Conservation (phyloP, 1,140 invertebrate species). For the Drosophila teissieri region DNA sequence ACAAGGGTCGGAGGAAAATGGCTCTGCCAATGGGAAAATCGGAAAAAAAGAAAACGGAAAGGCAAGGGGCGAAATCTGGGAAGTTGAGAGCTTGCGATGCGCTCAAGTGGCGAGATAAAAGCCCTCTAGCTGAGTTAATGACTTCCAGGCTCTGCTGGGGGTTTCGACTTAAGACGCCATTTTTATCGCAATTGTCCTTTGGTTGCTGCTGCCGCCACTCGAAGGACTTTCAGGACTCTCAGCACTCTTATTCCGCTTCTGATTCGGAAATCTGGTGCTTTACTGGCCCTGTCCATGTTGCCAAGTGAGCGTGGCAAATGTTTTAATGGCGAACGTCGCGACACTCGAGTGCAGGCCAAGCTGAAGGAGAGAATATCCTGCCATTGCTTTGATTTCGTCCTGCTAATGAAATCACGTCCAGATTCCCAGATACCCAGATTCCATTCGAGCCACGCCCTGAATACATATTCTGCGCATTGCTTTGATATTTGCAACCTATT, state of each 20-base stretch:
- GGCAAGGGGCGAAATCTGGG: slow-evolving; percentile 2
- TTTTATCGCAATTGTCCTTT: slow-evolving; percentile 62
- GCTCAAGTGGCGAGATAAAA: slow-evolving; percentile 79
- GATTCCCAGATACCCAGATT: slow-evolving; percentile 13
- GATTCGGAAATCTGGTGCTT: slow-evolving; percentile 34
- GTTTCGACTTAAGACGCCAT: slow-evolving; percentile 77
- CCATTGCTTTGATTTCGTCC: slow-evolving; percentile 63
- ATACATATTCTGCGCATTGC: slow-evolving; percentile 9
- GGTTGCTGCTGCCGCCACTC: slow-evolving; percentile 27
- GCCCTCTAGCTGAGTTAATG: slow-evolving; percentile 79
- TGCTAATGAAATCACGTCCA: slow-evolving; percentile 76
- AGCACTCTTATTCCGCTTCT: slow-evolving; percentile 22
- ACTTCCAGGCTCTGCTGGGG: slow-evolving; percentile 66
- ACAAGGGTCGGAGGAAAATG: slow-evolving; percentile 59
- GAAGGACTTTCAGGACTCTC: slow-evolving; percentile 3
- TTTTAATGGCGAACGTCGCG: slow-evolving; percentile 75
- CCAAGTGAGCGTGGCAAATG: slow-evolving; percentile 75
- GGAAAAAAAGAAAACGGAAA: neutral
- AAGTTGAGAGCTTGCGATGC: slow-evolving; percentile 45
- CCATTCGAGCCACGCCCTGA: slow-evolving; percentile 32
- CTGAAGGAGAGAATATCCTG: slow-evolving; percentile 12
- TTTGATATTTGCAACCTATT: slow-evolving; percentile 44
- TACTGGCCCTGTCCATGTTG: slow-evolving; percentile 59
- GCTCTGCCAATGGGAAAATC: slow-evolving; percentile 62
- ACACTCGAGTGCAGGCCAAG: slow-evolving; percentile 70